phyloP scores from a whole-genome alignment of 2,113 vertebrate species.

The Stigmatopora argus region DNA sequence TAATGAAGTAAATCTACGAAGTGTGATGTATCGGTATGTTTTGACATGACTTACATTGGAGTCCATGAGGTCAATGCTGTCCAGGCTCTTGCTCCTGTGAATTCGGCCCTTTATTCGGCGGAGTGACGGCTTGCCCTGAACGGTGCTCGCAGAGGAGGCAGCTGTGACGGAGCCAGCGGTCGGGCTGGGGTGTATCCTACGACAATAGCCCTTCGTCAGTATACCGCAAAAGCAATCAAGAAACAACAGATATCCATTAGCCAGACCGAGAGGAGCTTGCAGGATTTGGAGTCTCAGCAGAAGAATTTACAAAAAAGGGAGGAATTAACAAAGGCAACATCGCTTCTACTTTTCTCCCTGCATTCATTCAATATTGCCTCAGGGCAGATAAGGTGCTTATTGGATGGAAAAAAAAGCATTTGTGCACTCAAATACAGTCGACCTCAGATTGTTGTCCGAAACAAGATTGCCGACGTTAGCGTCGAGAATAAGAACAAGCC shows the following conservation, averaged over 20 bases:
- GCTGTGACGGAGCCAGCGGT: slow-evolving; percentile 81
- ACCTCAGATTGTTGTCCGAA: slow-evolving; percentile 53
- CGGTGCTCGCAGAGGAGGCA: slow-evolving; percentile 80
- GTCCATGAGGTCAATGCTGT: slow-evolving; percentile 90
- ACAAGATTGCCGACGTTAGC: slow-evolving; percentile 50
- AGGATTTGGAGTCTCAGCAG: slow-evolving; percentile 37
- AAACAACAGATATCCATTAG: slow-evolving; percentile 50
- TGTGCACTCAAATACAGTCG: slow-evolving; percentile 39
- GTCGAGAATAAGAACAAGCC: slow-evolving; percentile 47
- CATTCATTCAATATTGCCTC: slow-evolving; percentile 46
- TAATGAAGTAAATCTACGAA: too few relatives aligned
- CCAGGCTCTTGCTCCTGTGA: slow-evolving; percentile 92
- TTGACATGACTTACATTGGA: slow-evolving; percentile 83
- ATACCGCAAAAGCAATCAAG: slow-evolving; percentile 13
- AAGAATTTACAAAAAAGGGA: slow-evolving; percentile 34
- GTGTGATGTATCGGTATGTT: background rate
- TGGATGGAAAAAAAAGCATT: slow-evolving; percentile 40
- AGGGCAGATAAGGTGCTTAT: slow-evolving; percentile 30
- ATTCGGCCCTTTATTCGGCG: slow-evolving; percentile 93
- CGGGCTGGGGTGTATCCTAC: slow-evolving; percentile 86
- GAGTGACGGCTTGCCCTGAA: slow-evolving; percentile 91
- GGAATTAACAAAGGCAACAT: slow-evolving; percentile 37
- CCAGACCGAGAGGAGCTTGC: slow-evolving; percentile 32
- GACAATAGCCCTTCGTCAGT: slow-evolving; percentile 34
- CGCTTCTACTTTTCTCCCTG: slow-evolving; percentile 34